Base-by-base conservation (phyloP, 2,113 vertebrate species). In the Macrotus californicus region DNA sequence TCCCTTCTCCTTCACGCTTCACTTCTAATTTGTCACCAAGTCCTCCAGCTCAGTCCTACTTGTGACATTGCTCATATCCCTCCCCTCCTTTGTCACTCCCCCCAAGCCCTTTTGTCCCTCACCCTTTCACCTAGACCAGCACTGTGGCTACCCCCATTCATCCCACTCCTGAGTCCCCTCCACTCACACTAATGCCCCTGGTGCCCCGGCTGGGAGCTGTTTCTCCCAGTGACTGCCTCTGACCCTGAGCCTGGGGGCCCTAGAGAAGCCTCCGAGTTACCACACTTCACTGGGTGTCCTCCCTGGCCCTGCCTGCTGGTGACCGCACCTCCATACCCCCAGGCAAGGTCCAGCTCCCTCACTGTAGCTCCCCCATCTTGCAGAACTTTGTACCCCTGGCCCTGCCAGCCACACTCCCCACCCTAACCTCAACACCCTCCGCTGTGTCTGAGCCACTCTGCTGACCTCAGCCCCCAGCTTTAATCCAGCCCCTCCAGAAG, bases 1-100 rank as follows among this genome's bases (percentile, higher is more conserved):
- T 95, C 75, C 61, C 75, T 81, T 97, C 91, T 95, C 93, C 96
- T 95, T 97, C 94, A 97, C 21, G 39, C 95, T 95, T 97, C 96
- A 89, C 81, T 52, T 96, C 93, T 96, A 94, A 95, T 96, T 70
- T 72, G 84, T 93, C 84, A 94, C 93, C 67, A 36, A 46, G 85
- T 91, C 92, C 81, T 95, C 87, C 39, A 54, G 87, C 93, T 79
- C 87, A 66, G 73, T 29, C 67, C 43, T 77, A 43, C 91, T 88
- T 89, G 88, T 94, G 96, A 95, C 90, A 93, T 72, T 93, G 93
- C 54, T 95, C 8, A 0, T 70, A 52, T 94, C 54, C 41, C 85
- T 86, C n/a, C 52, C 48, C 54, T 81, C 56, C 43, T 75, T n/a
- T 64, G 64, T 88, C 29, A 34, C 54, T 13, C 50, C 77, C 36